phyloP scores from a whole-genome alignment of 2,113 vertebrate genomes.

The Clarias macrocephalus region DNA sequence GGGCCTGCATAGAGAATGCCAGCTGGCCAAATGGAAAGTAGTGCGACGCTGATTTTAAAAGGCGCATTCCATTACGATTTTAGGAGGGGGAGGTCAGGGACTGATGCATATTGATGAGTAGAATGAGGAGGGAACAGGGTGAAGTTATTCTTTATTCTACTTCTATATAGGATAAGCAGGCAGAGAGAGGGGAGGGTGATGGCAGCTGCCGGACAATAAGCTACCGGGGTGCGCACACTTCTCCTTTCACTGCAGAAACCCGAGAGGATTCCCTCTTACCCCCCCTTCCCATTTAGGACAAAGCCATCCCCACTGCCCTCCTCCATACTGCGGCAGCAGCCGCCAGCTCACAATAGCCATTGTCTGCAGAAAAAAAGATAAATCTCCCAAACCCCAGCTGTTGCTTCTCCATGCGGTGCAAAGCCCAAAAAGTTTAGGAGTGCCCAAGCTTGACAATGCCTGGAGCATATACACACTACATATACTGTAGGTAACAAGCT shows the following conservation, averaged over 20 bases:
- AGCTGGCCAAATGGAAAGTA: constrained; percentile 67
- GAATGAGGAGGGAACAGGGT: constrained; percentile 26
- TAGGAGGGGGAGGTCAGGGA: constrained; percentile 23
- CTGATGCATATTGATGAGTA: constrained; percentile 45
- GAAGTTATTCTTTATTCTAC: constrained; percentile 56
- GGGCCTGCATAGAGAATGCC: constrained; percentile 23
- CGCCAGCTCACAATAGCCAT: constrained; percentile 49
- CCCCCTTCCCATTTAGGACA: constrained; percentile 24
- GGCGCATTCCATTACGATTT: constrained; percentile 67
- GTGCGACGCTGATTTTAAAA: constrained; percentile 56
- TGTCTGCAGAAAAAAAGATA: constrained; percentile 39
- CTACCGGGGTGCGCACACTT: constrained; percentile 51
- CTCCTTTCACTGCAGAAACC: constrained; percentile 48
- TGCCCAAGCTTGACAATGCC: constrained; percentile 28
- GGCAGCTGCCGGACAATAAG: constrained; percentile 56
- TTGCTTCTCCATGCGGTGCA: constrained; percentile 35
- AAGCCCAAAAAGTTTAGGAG: neutral
- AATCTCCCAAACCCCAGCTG: constrained; percentile 48
- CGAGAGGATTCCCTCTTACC: constrained; percentile 24
- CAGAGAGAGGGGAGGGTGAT: constrained; percentile 27
- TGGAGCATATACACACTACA: neutral
- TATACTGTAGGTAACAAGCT: neutral
- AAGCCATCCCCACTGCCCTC: constrained; percentile 26
- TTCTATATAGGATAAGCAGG: constrained; percentile 49
- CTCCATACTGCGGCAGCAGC: constrained; percentile 24